Base-by-base conservation (phyloP, 2,113 vertebrate species). In the Helogale parvula region DNA sequence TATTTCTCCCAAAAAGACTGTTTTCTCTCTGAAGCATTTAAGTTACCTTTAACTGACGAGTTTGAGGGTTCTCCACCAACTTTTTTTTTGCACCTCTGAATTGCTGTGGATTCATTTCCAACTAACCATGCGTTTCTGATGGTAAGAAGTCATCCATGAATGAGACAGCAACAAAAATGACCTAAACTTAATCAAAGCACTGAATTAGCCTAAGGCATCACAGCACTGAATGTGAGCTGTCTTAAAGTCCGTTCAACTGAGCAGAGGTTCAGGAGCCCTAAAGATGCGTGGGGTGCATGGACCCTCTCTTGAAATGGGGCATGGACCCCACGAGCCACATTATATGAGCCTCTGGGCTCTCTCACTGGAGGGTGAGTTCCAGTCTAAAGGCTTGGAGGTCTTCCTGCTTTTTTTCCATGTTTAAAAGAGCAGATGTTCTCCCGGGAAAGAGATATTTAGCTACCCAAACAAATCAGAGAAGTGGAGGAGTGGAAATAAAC, bases 401-500 rank as follows among this genome's bases (percentile, higher is more conserved):
- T 87, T 66, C 66, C 88, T 54, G 69, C 35, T 86, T 92, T 94
- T 92, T 95, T 96, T 71, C 77, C 87, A 88, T 50, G 66, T 93
- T 96, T 90, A 82, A 31, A 23, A 92, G 77, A 90, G 94, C 91
- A 93, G 95, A 65, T 57, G 83, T 91, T 87, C 65, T 65, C 95
- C 45, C 35, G 97, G 72, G 86, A 76, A 95, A 84, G 76, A 94
- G 93, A 96, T 0, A 85, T 96, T 95, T 82, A 94, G 74, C 45
- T 33, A 9, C 92, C 93, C 97, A 83, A 94, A 93, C 27, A 23
- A 57, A 88, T 29, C 10, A 85, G 97, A 97, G 79, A 92, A 54
- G 65, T 35, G 95, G 88, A 27, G 92, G 76, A 54, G 63, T 98
- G 95, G 88, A 86, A 98, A 95, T 96, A 98, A 94, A 94, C 90